These are phyloP conservation scores for Philaethria dido DNA, from an alignment of 2,888 invertebrate genomes.

Conservation along the genomic window DNA sequence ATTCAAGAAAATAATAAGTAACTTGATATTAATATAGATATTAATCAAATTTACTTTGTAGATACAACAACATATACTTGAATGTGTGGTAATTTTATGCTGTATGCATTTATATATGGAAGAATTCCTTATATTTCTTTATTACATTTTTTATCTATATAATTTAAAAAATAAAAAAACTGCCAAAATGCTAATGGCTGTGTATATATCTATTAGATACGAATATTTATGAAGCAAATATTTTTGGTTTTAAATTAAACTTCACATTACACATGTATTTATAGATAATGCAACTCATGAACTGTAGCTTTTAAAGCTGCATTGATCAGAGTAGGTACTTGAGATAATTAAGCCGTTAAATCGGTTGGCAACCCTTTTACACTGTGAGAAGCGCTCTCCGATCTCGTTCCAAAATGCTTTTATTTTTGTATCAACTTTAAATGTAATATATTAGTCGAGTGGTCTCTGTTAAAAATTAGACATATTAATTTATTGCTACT, in stretches of 20 bases:
- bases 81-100: not conserved
- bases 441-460: constrained; percentile 64
- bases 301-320: constrained; percentile 57
- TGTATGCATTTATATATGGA: too few species aligned
- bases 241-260: constrained; percentile 35
- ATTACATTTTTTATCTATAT: not conserved
- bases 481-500: constrained; percentile 16
- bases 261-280: constrained; percentile 48
- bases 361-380: constrained; percentile 69
- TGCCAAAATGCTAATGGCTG: not conserved
- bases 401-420: constrained; percentile 59
- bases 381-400: constrained; percentile 65
- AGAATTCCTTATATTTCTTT: not conserved
- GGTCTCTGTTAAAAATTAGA: constrained; percentile 43
- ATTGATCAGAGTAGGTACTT: constrained; percentile 64
- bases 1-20: constrained; percentile 1
- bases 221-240: constrained; percentile 30
- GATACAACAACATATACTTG: not conserved
- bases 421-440: constrained; percentile 64
- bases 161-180: not conserved
- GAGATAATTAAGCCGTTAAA: constrained; percentile 81
- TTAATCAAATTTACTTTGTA: not conserved
- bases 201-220: constrained; percentile 20
- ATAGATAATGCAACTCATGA: constrained; percentile 57
- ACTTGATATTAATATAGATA: not conserved